These are phyloP conservation scores for Galago senegalensis DNA, from an alignment of 2,797 vertebrate genomes.

Conservation along the genomic window DNA sequence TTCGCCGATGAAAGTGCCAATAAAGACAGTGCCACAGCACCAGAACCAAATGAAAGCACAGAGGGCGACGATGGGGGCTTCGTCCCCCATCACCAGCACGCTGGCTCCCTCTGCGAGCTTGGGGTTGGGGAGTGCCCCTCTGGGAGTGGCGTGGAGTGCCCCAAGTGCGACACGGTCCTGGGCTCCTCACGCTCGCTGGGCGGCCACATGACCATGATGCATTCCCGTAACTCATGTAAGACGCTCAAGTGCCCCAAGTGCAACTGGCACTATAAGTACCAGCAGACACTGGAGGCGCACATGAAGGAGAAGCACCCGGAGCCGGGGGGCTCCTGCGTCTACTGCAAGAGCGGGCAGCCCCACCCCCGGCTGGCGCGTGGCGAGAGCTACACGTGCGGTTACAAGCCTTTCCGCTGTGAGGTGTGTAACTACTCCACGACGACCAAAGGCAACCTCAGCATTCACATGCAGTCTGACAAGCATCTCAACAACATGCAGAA, in stretches of 20 bases:
- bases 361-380: conserved; percentile 98
- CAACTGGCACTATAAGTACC: conserved; percentile 99
- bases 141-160: conserved; percentile 98
- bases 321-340: conserved; percentile 96
- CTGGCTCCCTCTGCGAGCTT: conserved; percentile 95
- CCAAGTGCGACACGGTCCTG: conserved; percentile 98
- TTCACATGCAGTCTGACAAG: conserved; percentile 99
- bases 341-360: conserved; percentile 98
- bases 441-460: conserved; percentile 99
- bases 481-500: conserved; percentile 99
- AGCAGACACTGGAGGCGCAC: conserved; percentile 99
- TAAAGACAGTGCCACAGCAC: conserved; percentile 99
- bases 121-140: conserved; percentile 96
- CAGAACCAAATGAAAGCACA: conserved; percentile 99
- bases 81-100: conserved; percentile 94
- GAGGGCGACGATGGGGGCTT: conserved; percentile 98
- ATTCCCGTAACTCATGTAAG: conserved; percentile 99
- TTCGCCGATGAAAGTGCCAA: conserved; percentile 99
- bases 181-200: conserved; percentile 98
- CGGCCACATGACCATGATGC: conserved; percentile 99
- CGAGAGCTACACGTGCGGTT: conserved; percentile 99
- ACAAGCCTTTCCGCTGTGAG: conserved; percentile 99
- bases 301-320: conserved; percentile 99
- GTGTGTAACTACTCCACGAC: conserved; percentile 99
- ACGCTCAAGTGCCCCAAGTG: conserved; percentile 99